Evolutionary conservation across 2,797 vertebrate genomes (phyloP).

Genomic region (Varecia variegata): DNA sequence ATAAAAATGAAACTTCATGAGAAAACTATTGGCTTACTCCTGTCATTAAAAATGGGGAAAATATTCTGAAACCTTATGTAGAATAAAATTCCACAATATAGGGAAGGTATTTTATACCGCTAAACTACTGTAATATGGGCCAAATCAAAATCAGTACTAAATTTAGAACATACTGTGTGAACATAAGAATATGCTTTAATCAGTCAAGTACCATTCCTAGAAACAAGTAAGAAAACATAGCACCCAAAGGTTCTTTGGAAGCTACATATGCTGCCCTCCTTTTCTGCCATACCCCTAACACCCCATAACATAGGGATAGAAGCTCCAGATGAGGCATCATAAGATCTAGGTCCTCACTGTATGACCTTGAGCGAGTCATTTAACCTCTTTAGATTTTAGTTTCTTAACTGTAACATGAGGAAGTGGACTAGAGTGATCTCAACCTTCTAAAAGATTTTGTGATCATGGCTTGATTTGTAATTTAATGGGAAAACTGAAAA

Average conservation of each 20-base stretch:
- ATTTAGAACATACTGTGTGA: neutral
- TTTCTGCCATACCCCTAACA: rapidly evolving
- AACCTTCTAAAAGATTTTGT: conserved; percentile 11
- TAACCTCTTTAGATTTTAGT: neutral
- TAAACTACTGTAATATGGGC: neutral
- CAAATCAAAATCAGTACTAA: conserved; percentile 2
- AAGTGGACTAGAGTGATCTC: neutral
- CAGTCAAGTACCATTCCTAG: neutral
- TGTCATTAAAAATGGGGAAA: neutral
- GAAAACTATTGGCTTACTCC: neutral
- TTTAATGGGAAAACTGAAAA: conserved; percentile 47
- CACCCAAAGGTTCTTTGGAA: neutral
- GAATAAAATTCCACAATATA: neutral
- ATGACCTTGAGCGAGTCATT: conserved; percentile 30
- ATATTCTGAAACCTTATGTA: conserved; percentile 1
- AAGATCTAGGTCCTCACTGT: neutral
- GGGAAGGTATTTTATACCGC: neutral
- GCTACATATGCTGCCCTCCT: neutral
- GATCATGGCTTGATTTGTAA: neutral
- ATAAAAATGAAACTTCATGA: neutral
- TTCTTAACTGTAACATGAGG: conserved; percentile 26
- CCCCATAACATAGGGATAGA: neutral
- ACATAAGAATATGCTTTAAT: neutral
- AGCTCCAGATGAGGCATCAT: neutral
- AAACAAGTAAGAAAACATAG: neutral